Evolutionary conservation across 2,888 invertebrate species (phyloP), one percentile per base, ranked within the genome.

Genomic region (Erannis defoliaria): DNA sequence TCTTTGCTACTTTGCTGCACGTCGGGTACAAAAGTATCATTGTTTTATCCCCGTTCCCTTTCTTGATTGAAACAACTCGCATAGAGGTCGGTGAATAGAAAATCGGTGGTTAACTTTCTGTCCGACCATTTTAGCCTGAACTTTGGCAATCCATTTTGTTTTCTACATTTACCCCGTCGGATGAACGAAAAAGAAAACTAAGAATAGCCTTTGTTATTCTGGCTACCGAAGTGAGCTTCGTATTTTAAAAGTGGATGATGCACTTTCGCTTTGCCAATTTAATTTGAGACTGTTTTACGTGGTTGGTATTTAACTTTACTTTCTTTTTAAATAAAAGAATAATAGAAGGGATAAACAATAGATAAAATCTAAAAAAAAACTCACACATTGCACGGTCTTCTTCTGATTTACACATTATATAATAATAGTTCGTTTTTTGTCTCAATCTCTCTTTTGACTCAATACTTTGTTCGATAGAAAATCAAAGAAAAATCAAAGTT

Each of bases 21-120:
- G 63, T 62, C 59, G 54, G 19, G 51, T 62, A 31, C 55, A 21
- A 55, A 62, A 72, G 64, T 73, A 64, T 56, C 71, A 60, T 76
- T 77, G 72, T 76, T 76, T 73, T 68, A 72, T 77, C 80, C 75
- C 66, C 70, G 72, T 78, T 81, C 78, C 70, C 69, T 70, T 77
- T 74, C 78, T 80, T 85, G 82, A 85, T 85, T 87, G 85, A 86
- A 87, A 86, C 80, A 83, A 79, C 80, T 64, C 68, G 62, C 59
- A 57, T 66, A 53, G 79, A 75, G 74, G 76, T 74, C 68, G 67
- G 76, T 82, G 84, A 84, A 84, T 82, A 80, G 83, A 76, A 85
- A 85, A 85, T 81, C 78, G 77, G 74, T 72, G 78, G 79, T 80
- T 77, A 79, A 77, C 78, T 79, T 78, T 74, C 70, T 72, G 70